Evolutionary conservation across 92 coral and sea anemone species (phyloP).

Genomic region (Siderastrea siderea): DNA sequence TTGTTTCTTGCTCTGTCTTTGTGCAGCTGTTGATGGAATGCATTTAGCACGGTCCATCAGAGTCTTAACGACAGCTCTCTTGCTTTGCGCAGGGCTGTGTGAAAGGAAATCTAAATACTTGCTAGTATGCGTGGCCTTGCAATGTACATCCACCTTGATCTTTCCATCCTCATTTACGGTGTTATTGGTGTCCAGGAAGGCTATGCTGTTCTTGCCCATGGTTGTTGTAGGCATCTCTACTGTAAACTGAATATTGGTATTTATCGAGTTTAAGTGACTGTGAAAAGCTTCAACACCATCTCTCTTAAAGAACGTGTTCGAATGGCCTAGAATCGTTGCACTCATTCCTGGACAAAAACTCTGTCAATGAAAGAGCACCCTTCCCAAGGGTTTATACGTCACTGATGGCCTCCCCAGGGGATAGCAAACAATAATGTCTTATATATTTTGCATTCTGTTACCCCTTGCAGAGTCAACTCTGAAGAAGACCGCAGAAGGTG

Average conservation of each 20-base stretch:
- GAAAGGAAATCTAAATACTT: background rate
- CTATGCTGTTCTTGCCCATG: conserved; percentile 18
- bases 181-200: conserved; percentile 41
- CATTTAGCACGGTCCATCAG: background rate
- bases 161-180: background rate
- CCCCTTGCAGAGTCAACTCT: too few species aligned
- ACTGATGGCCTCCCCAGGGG: too few species aligned
- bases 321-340: background rate
- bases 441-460: too few species aligned
- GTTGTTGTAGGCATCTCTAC: conserved; percentile 13
- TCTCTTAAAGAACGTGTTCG: conserved; percentile 33
- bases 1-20: background rate
- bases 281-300: conserved; percentile 24
- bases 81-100: background rate
- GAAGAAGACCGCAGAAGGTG: too few species aligned
- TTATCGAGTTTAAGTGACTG: conserved; percentile 31
- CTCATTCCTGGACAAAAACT: too few species aligned
- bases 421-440: too few species aligned
- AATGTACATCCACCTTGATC: background rate
- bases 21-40: background rate
- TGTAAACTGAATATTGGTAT: background rate
- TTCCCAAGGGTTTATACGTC: too few species aligned
- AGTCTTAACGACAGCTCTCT: background rate
- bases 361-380: too few species aligned
- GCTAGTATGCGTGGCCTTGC: background rate